phyloP scores from a whole-genome alignment of 2,888 invertebrate species.

The Tetranychus piercei region DNA sequence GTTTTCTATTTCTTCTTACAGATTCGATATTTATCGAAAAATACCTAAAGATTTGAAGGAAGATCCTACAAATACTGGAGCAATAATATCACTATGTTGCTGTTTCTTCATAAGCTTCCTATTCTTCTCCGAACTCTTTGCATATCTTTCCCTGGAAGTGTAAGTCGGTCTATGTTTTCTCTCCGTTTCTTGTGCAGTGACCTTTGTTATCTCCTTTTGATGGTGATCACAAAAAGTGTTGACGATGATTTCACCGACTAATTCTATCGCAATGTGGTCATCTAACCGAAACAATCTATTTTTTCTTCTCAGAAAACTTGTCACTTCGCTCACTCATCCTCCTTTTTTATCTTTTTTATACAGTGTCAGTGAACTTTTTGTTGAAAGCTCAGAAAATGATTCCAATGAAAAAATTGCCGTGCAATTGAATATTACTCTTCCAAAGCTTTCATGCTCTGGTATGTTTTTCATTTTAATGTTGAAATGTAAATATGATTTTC shows the following conservation, averaged over 20 bases:
- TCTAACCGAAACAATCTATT: background rate
- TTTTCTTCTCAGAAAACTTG: background rate
- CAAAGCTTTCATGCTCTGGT: constrained; percentile 39
- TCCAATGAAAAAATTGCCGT: constrained; percentile 38
- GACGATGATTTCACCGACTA: background rate
- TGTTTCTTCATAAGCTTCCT: constrained; percentile 37
- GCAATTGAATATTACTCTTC: constrained; percentile 38
- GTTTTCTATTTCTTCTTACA: constrained; percentile 26
- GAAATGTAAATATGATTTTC: background rate
- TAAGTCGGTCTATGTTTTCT: constrained; percentile 30
- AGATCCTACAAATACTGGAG: constrained; percentile 39
- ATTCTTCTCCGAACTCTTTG: constrained; percentile 37
- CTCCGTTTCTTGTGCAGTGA: constrained; percentile 1
- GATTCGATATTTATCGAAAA: constrained; percentile 43
- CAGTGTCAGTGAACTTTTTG: constrained; percentile 40
- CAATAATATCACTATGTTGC: constrained; percentile 38
- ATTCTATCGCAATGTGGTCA: background rate
- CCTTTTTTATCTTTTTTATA: background rate
- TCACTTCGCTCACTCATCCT: background rate
- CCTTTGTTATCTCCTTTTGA: constrained; percentile 17
- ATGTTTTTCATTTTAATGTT: constrained; percentile 16
- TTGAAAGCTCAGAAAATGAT: constrained; percentile 33
- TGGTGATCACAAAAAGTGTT: background rate
- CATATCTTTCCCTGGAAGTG: constrained; percentile 37
- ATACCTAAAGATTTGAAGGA: constrained; percentile 43